Conservation (phyloP, 2,113 vertebrate genomes). For the western clawed frog (Xenopus tropicalis) region DNA sequence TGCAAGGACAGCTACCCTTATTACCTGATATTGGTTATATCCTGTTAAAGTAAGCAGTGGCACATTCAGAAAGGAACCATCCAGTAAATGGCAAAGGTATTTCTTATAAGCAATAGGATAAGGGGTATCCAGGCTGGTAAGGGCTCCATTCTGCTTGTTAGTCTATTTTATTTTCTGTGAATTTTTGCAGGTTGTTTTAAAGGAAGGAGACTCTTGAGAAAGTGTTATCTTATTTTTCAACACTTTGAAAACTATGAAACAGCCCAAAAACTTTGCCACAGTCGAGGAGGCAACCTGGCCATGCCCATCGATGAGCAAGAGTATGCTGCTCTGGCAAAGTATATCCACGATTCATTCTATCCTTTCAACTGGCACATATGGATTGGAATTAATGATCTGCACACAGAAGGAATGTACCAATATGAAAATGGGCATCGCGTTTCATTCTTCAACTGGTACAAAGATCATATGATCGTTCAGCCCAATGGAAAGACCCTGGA, state of each 20-base stretch:
- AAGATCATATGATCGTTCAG: constrained; percentile 75
- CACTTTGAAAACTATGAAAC: constrained; percentile 68
- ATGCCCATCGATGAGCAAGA: constrained; percentile 77
- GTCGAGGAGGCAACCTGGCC: constrained; percentile 76
- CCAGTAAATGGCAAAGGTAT: too few species aligned
- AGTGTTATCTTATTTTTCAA: constrained; percentile 81
- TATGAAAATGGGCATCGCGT: constrained; percentile 79
- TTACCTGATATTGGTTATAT: too few species aligned
- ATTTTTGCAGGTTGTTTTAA: constrained; percentile 73
- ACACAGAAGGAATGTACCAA: constrained; percentile 76
- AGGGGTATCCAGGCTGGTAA: too few species aligned
- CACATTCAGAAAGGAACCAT: too few species aligned
- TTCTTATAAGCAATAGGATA: too few species aligned
- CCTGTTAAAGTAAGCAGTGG: too few species aligned
- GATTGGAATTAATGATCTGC: constrained; percentile 82
- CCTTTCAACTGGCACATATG: constrained; percentile 86
- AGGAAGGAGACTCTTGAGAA: constrained; percentile 71
- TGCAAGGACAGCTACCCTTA: too few species aligned
- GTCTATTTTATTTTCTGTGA: too few species aligned
- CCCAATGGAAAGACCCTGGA: constrained; percentile 81
- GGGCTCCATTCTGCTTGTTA: too few species aligned
- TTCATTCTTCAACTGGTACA: constrained; percentile 84
- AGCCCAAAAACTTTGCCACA: constrained; percentile 70
- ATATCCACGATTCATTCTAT: constrained; percentile 71
- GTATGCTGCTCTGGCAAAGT: constrained; percentile 72